Evolutionary conservation across 2,797 vertebrate species (phyloP).

Genomic region (Lepus townsendii): DNA sequence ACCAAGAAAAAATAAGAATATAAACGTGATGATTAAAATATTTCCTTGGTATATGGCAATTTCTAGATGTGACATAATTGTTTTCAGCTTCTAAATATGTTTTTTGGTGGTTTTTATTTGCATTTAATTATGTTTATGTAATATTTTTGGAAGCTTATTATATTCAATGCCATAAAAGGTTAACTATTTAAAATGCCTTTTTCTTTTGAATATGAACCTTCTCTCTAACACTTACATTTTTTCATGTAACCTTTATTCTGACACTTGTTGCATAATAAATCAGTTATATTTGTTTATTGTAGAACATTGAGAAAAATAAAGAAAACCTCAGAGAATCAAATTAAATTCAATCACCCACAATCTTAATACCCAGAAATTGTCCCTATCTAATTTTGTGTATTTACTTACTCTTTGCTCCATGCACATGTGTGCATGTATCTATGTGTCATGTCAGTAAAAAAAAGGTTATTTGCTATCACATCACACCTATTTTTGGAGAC

Average conservation of each 20-base stretch:
- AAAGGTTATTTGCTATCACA: neutral
- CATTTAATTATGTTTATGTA: conserved; percentile 40
- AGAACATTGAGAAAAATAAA: conserved; percentile 30
- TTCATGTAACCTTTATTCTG: conserved; percentile 37
- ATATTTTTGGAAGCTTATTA: conserved; percentile 33
- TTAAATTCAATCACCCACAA: neutral
- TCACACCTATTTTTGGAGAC: neutral
- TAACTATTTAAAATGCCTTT: conserved; percentile 59
- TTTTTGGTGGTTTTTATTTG: conserved; percentile 51
- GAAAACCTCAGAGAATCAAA: neutral
- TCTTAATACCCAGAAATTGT: neutral
- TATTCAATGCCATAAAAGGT: conserved; percentile 18
- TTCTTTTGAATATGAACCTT: conserved; percentile 54
- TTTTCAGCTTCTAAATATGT: conserved; percentile 23
- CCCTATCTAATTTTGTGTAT: neutral
- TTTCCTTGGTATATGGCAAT: neutral
- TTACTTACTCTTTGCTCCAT: neutral
- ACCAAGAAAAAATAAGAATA: neutral
- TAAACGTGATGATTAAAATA: conserved; percentile 20
- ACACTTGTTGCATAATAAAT: conserved; percentile 50
- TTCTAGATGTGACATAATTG: conserved; percentile 18
- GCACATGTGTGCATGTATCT: neutral
- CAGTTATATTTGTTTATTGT: conserved; percentile 25
- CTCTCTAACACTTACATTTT: neutral
- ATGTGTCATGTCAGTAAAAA: neutral